Evolutionary conservation across 2,888 invertebrate species (phyloP).

Genomic region (Dendrolimus pini): DNA sequence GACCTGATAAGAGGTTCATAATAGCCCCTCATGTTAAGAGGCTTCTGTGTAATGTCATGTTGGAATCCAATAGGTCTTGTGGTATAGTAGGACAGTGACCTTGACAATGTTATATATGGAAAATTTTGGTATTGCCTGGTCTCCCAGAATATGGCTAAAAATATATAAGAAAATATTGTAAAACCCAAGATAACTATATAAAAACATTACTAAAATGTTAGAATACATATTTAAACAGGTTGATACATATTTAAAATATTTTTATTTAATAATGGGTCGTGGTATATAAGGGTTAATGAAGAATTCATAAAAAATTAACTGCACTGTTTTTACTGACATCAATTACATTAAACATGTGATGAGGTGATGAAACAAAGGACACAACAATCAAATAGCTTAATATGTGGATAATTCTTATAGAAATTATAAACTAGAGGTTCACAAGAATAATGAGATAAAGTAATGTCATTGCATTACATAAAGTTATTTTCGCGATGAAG

Average conservation of each 20-base stretch:
- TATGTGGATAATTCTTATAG: neutral
- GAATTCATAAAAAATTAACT: neutral
- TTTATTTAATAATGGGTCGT: no score
- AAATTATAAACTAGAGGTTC: no score
- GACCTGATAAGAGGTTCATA: slow-evolving; percentile 29
- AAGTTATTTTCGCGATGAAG: slow-evolving; percentile 21
- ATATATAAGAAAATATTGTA: slow-evolving; percentile 13
- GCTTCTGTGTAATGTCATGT: slow-evolving; percentile 54
- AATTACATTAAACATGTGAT: slow-evolving; percentile 32
- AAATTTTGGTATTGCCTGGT: slow-evolving; percentile 56
- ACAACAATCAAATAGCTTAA: neutral
- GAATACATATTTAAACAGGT: no score
- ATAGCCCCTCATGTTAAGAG: slow-evolving; percentile 38
- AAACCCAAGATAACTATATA: no score
- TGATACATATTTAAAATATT: no score
- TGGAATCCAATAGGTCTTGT: slow-evolving; percentile 47
- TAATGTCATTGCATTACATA: neutral
- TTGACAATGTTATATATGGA: slow-evolving; percentile 63
- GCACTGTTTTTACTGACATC: neutral
- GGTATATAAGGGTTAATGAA: no score
- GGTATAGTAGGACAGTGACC: slow-evolving; percentile 66
- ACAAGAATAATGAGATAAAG: no score
- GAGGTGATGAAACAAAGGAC: slow-evolving; percentile 4
- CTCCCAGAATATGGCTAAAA: slow-evolving; percentile 58
- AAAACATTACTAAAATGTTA: no score